Base-by-base conservation (phyloP, 2,113 vertebrate genomes). In the Xiphophorus maculatus region DNA sequence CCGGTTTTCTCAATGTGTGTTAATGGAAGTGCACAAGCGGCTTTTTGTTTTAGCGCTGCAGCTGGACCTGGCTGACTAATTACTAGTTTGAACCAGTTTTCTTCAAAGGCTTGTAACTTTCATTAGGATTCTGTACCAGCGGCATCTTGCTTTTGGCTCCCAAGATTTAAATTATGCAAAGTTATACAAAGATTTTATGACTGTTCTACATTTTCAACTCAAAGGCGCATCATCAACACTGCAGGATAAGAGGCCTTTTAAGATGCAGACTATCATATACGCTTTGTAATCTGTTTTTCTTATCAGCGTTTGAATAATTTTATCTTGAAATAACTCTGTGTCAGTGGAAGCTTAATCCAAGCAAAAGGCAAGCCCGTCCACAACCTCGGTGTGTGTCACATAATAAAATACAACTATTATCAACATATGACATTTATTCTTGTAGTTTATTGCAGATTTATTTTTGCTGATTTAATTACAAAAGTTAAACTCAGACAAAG, bases 81-180 rank as follows among this genome's bases (percentile, higher is more conserved):
- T 92, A 87, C 90, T 90, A 87, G 89, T 90, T 91, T 92, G 87
- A 92, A 91, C 82, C 85, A 91, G 90, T 93, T 93, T 74, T 88
- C 88, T 90, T 91, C 90, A 92, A 91, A 93, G 90, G 83, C 83
- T 80, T 85, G 74, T n/a, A 51, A 86, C 73, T 88, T 87, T 87
- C 90, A 93, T 93, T 92, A 91, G 86, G 87, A 92, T 93, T 93
- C 90, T 81, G 74, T 76, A 70, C 88, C 87, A 90, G 74, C 73
- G 72, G 87, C 81, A 73, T 80, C 87, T 90, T 89, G 86, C 88
- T 90, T 89, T 90, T 79, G 85, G 85, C 83, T 91, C 82, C 9
- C 5, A 32, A 82, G 83, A 90, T 92, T 88, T 93, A 90, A 93
- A 93, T 91, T 91, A 93, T 94, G 92, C 91, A 92, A 91, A 92